Evolutionary conservation across 2,888 invertebrate genomes (phyloP).

Genomic region (Troides helena): DNA sequence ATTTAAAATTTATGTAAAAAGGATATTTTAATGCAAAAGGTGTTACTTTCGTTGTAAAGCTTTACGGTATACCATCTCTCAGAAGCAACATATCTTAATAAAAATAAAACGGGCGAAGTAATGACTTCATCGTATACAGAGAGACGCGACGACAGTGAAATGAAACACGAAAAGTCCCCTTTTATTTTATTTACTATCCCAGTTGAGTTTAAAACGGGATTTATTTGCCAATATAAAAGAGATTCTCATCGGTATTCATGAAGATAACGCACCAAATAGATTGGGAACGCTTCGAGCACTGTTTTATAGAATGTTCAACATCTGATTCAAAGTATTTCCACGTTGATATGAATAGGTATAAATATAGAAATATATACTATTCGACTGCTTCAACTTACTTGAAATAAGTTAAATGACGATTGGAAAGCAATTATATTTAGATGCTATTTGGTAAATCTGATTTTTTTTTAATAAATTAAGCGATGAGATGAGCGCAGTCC

Average conservation of each 20-base stretch:
- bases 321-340: not conserved
- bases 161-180: slow-evolving; percentile 63
- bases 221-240: slow-evolving; percentile 65
- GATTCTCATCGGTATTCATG: slow-evolving; percentile 46
- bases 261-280: slow-evolving; percentile 38
- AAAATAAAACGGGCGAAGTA: slow-evolving; percentile 61
- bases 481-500: too few relatives aligned
- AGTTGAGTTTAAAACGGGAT: slow-evolving; percentile 67
- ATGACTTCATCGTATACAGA: slow-evolving; percentile 53
- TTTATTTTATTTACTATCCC: slow-evolving; percentile 67
- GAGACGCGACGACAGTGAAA: slow-evolving; percentile 47
- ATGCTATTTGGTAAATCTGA: too few relatives aligned
- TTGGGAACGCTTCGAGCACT: slow-evolving; percentile 27
- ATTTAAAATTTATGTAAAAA: not conserved
- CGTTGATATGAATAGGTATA: not conserved
- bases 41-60: slow-evolving; percentile 38
- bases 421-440: too few relatives aligned
- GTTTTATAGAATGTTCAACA: slow-evolving; percentile 4
- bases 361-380: too few relatives aligned
- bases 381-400: too few relatives aligned
- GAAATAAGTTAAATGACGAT: too few relatives aligned
- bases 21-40: slow-evolving; percentile 12
- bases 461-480: too few relatives aligned
- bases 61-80: slow-evolving; percentile 45
- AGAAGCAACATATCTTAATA: slow-evolving; percentile 68